A percentile compares a stretch with the other conserved stretches of the same genome.
phyloP scores from a whole-genome alignment of 2,113 vertebrate genomes.

The Neogobius melanostomus region DNA sequence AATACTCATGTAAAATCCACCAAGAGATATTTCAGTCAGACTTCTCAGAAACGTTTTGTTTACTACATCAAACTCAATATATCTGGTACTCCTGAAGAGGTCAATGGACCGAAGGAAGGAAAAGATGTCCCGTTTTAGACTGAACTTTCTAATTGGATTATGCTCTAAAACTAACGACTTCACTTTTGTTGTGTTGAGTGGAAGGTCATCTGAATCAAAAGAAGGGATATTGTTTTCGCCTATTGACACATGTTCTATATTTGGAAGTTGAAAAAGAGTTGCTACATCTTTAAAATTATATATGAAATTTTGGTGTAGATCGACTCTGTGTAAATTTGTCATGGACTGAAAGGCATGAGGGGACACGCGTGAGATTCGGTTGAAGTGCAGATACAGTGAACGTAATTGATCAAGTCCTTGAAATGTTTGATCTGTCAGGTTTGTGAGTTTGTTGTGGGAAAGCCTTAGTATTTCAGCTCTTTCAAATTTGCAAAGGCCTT shows the following conservation, averaged over 20 bases:
- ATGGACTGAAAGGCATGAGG: background rate
- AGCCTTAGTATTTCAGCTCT: background rate
- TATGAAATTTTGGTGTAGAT: background rate
- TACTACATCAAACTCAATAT: conserved; percentile 39
- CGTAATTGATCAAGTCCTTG: no score
- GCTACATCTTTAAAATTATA: background rate
- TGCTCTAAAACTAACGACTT: background rate
- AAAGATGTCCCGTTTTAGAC: conserved; percentile 52
- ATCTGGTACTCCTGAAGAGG: background rate
- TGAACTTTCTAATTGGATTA: conserved; percentile 29
- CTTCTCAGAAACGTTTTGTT: conserved; percentile 41
- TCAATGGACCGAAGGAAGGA: conserved; percentile 44
- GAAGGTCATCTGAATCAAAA: background rate
- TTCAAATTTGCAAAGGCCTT: conserved; percentile 7
- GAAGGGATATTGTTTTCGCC: background rate
- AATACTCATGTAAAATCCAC: no score
- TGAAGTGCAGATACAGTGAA: background rate
- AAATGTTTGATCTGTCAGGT: background rate
- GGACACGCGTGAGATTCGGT: background rate
- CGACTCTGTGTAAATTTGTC: background rate
- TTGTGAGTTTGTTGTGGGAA: background rate
- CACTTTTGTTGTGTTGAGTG: conserved; percentile 3
- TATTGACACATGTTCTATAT: conserved; percentile 6
- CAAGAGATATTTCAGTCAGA: background rate
- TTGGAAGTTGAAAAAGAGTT: background rate